Conservation (phyloP, 2,113 vertebrate species). For the Mustelus asterias region DNA sequence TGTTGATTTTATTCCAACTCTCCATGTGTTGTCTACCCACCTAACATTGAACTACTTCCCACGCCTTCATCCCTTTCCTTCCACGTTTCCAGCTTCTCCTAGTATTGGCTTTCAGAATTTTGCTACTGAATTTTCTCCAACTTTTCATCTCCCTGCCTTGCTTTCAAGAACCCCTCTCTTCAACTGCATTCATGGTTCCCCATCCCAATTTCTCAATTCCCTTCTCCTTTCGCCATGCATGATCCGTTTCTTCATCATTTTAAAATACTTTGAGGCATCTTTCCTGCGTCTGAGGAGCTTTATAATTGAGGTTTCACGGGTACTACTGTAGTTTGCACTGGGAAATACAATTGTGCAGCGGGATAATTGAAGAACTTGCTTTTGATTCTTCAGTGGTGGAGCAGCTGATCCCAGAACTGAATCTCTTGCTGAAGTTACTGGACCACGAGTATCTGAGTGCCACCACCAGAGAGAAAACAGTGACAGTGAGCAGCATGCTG, state of each 20-base stretch:
- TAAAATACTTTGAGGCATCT: neutral
- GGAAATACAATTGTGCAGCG: neutral
- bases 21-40: neutral
- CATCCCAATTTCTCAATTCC: neutral
- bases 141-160: neutral
- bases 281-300: neutral
- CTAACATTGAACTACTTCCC: neutral
- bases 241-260: neutral
- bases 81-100: neutral
- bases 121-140: neutral
- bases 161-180: neutral
- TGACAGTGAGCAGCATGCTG: conserved; percentile 75
- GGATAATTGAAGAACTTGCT: neutral
- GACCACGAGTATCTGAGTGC: conserved; percentile 85
- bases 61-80: neutral
- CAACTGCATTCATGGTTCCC: neutral
- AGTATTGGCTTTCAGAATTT: neutral
- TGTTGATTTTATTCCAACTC: neutral
- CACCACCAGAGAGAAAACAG: conserved; percentile 81
- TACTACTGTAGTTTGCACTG: neutral
- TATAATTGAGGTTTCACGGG: neutral
- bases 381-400: conserved; percentile 65
- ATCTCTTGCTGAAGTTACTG: conserved; percentile 78
- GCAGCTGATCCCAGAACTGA: conserved; percentile 82
- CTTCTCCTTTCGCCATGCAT: neutral